A percentile compares a stretch with the other conserved stretches of the same genome.
phyloP scores from a whole-genome alignment of 2,797 vertebrate genomes.

The Ctenopoma multispine region DNA sequence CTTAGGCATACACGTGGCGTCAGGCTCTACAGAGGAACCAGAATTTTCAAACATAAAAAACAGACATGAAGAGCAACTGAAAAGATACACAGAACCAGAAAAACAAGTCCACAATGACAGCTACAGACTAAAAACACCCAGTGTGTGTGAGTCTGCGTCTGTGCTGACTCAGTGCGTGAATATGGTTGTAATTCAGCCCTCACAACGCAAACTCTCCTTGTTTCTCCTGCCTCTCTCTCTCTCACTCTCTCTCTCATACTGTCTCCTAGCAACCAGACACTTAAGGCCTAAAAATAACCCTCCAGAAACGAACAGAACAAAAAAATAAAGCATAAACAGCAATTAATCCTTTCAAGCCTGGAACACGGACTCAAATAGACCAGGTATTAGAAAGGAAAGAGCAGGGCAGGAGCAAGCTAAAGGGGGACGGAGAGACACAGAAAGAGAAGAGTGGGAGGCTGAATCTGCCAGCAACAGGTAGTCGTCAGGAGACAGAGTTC shows the following conservation, averaged over 20 bases:
- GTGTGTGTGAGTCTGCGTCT: conserved; percentile 75
- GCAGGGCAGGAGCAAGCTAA: conserved; percentile 32
- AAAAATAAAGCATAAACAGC: conserved; percentile 86
- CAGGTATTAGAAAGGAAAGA: conserved; percentile 75
- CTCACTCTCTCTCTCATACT: conserved; percentile 70
- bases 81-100: conserved; percentile 78
- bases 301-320: conserved; percentile 86
- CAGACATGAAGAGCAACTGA: conserved; percentile 57
- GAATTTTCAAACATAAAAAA: conserved; percentile 53
- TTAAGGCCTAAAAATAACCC: conserved; percentile 88
- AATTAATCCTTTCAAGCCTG: conserved; percentile 85
- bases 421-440: conserved; percentile 31
- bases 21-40: conserved; percentile 27
- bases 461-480: conserved; percentile 85
- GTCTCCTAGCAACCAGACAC: conserved; percentile 90
- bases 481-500: conserved; percentile 77
- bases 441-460: conserved; percentile 54
- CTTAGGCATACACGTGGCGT: conserved; percentile 34
- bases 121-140: conserved; percentile 66
- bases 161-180: conserved; percentile 85
- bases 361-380: conserved; percentile 80
- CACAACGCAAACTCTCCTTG: conserved; percentile 83
- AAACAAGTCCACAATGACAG: conserved; percentile 82
- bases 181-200: conserved; percentile 87
- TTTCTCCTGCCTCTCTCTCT: conserved; percentile 72